These are phyloP conservation scores for Cantharis rustica DNA, from an alignment of 2,888 invertebrate species.

Conservation along the genomic window DNA sequence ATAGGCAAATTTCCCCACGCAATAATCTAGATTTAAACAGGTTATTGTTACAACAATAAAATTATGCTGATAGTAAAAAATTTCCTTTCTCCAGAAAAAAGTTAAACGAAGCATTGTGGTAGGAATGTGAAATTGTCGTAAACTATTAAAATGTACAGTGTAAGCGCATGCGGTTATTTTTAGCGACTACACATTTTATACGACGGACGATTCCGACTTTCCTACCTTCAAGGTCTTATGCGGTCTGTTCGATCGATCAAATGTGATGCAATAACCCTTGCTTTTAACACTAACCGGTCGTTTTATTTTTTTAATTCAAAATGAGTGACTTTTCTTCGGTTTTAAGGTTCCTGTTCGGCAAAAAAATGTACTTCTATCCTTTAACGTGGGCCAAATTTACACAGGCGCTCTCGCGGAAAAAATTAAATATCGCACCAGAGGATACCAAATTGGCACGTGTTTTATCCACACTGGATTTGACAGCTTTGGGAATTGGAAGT, in stretches of 20 bases:
- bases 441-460: constrained; percentile 69
- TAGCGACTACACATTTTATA: neutral
- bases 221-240: neutral
- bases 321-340: constrained; percentile 13
- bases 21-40: neutral
- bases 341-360: neutral
- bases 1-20: neutral
- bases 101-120: neutral
- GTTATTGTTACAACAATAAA: neutral
- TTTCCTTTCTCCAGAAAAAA: neutral
- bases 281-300: neutral
- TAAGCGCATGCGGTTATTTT: neutral
- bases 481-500: constrained; percentile 80
- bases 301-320: neutral
- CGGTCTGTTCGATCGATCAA: neutral
- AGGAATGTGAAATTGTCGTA: neutral
- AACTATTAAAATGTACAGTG: neutral
- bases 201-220: neutral
- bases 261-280: neutral
- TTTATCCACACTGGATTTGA: constrained; percentile 80
- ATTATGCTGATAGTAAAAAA: neutral
- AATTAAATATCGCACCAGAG: constrained; percentile 52
- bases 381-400: constrained; percentile 40
- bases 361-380: constrained; percentile 29
- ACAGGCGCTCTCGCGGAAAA: constrained; percentile 53